These are phyloP conservation scores for Megastigmus dorsalis DNA, from an alignment of 2,888 invertebrate genomes.

Conservation along the genomic window DNA sequence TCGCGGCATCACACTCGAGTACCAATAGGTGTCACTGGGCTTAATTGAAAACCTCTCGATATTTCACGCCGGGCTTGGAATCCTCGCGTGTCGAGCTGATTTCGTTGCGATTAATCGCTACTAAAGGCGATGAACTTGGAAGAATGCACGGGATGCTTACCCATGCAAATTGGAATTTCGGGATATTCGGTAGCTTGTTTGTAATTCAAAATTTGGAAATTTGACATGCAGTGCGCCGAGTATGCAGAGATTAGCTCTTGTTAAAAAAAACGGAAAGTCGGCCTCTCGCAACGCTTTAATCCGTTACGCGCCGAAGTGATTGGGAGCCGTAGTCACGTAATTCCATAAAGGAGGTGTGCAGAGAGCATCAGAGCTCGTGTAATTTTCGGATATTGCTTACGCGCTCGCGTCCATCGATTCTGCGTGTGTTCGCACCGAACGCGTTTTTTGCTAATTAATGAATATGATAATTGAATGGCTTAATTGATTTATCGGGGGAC, in stretches of 20 bases:
- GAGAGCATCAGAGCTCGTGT: background rate
- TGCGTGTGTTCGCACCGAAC: background rate
- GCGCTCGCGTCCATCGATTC: background rate
- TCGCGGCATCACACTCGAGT: slow-evolving; percentile 21
- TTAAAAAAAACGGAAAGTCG: background rate
- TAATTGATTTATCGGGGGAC: slow-evolving; percentile 30
- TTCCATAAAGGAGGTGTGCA: no score
- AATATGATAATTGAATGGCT: slow-evolving; percentile 28
- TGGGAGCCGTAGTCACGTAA: no score
- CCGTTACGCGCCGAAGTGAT: background rate
- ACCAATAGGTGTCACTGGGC: slow-evolving; percentile 2
- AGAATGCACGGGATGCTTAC: no score
- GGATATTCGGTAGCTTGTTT: no score
- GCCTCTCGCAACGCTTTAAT: background rate
- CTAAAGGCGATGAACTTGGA: no score
- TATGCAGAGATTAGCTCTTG: background rate
- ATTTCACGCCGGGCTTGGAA: no score
- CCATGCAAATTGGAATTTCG: no score
- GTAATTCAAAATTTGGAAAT: no score
- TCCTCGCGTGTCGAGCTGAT: no score
- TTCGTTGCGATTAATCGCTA: no score
- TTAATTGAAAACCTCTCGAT: slow-evolving; percentile 31
- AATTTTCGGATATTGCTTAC: background rate
- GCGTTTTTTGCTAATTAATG: slow-evolving; percentile 17
- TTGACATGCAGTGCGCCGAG: no score